Conservation (phyloP, 1,140 invertebrate genomes). For the Pseudomyrmex cubaensis region DNA sequence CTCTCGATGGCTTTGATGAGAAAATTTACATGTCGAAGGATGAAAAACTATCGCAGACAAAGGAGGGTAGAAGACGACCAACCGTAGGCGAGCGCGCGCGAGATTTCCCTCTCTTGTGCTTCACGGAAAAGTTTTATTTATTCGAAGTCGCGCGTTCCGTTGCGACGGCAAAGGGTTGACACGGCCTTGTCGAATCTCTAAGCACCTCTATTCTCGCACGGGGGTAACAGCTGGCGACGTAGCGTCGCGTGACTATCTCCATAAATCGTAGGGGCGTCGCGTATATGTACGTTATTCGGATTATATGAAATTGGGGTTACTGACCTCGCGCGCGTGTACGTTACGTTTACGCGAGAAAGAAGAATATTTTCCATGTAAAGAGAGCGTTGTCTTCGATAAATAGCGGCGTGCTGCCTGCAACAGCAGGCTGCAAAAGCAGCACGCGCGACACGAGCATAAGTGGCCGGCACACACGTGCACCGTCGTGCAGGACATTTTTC, state of each 20-base stretch:
- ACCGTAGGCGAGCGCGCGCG: slow-evolving; percentile 22
- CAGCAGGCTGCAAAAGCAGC: slow-evolving; percentile 44
- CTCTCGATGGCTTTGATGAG: not conserved
- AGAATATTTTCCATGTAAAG: slow-evolving; percentile 23
- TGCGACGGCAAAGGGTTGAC: slow-evolving; percentile 35
- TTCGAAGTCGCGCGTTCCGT: slow-evolving; percentile 6
- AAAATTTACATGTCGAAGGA: not conserved
- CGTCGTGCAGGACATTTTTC: slow-evolving; percentile 56
- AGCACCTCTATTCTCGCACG: slow-evolving; percentile 41
- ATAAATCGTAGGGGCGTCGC: slow-evolving; percentile 19
- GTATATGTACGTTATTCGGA: slow-evolving; percentile 34
- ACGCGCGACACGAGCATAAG: slow-evolving; percentile 57
- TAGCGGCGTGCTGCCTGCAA: slow-evolving; percentile 6
- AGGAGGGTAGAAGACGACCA: not conserved
- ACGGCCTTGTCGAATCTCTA: slow-evolving; percentile 30
- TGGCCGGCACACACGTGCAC: slow-evolving; percentile 41
- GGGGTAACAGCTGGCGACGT: slow-evolving; percentile 48
- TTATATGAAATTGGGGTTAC: slow-evolving; percentile 20
- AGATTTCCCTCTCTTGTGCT: slow-evolving; percentile 18
- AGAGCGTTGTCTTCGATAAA: slow-evolving; percentile 23
- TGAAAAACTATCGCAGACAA: slow-evolving; percentile 10
- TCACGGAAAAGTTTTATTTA: slow-evolving; percentile 28
- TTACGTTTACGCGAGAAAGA: slow-evolving; percentile 11
- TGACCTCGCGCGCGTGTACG: slow-evolving; percentile 15
- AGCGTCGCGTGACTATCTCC: slow-evolving; percentile 53